Evolutionary conservation across 2,888 invertebrate genomes (phyloP), one percentile per base, ranked within the genome.

Genomic region (Caradrina clavipalpis): DNA sequence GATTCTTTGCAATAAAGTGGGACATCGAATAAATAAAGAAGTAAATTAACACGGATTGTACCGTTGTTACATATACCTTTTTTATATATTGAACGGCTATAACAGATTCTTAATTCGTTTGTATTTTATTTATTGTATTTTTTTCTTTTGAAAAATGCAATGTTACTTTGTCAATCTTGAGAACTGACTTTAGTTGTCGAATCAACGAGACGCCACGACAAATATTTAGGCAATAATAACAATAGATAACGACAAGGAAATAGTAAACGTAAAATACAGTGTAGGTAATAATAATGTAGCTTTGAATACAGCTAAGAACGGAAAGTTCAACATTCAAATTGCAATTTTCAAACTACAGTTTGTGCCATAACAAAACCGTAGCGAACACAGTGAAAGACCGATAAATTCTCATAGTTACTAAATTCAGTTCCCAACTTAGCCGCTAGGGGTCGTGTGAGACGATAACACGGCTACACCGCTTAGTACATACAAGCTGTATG

Each of bases 401-500:
- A 86, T 89, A 90, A 88, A 89, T 88, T 89, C 80, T 82, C 87
- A 87, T 87, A 85, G 85, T 89, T 82, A 81, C 82, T 81, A 82
- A 87, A 87, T 88, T 87, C 84, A 87, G 90, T 90, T 89, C 80
- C 77, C 61, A 86, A 90, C 86, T 87, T 73, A 67, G 78, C 80
- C 83, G 80, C 87, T 78, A 76, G 82, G 85, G 76, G 55, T 63
- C 58, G 58, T 10, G 55, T 45, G 45, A 26, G 60, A 57, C 71
- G 81, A 79, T 78, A 83, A 71, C 76, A 76, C 42, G 70, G 15
- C 45, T 59, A 71, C 72, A 63, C 54, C 35, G 62, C 59, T 63
- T 56, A 50, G 51, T 45, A 59, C 51, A 45, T 39, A 53, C 58
- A 55, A 58, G 61, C 61, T 65, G 65, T 67, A 67, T 19, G 19